These are phyloP conservation scores for Pollimyrus isidori DNA, from an alignment of 2,113 vertebrate species.

Conservation along the genomic window DNA sequence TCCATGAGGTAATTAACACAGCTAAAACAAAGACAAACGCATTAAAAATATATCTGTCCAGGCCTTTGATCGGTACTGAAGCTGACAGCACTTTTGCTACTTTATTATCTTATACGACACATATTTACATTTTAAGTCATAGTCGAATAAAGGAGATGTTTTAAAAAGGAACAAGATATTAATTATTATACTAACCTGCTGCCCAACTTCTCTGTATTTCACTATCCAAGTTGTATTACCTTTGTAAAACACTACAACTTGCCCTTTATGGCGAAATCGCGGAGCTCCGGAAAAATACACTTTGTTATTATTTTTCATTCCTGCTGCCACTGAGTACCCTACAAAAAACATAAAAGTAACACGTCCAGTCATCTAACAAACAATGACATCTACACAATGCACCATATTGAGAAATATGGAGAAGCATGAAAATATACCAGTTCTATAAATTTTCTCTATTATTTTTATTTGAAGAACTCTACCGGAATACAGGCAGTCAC, in stretches of 20 bases:
- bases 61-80: background rate
- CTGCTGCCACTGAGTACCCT: constrained; percentile 57
- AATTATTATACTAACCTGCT: constrained; percentile 43
- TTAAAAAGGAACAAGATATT: background rate
- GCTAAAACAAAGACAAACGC: background rate
- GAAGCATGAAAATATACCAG: background rate
- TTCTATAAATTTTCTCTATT: background rate
- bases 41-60: background rate
- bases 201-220: constrained; percentile 30
- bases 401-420: background rate
- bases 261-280: constrained; percentile 49
- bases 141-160: background rate
- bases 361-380: background rate
- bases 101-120: background rate
- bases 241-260: constrained; percentile 44
- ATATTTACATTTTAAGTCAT: background rate
- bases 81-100: background rate
- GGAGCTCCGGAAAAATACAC: constrained; percentile 60
- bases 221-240: constrained; percentile 22
- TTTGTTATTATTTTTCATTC: constrained; percentile 20
- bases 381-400: background rate
- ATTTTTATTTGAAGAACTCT: background rate
- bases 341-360: constrained; percentile 18
- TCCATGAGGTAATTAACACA: background rate
- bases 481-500: background rate